A percentile compares a stretch with the other conserved stretches of the same genome.
Conservation (phyloP, 2,797 vertebrate species). For the Octomys mimax region DNA sequence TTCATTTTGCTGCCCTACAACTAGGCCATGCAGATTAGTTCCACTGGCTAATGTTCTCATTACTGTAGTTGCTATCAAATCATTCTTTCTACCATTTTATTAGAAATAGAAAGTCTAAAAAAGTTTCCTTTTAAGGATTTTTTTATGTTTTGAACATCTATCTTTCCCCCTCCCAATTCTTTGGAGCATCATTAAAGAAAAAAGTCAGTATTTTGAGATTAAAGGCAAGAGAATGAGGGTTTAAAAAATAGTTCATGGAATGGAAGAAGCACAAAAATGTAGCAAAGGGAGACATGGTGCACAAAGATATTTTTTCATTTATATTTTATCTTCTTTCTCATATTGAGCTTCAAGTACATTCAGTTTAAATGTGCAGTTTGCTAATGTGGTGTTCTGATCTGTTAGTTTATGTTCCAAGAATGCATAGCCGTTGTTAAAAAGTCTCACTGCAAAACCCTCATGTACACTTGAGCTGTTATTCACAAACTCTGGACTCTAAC, state of each 20-base stretch:
- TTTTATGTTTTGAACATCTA: background rate
- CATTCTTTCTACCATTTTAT: background rate
- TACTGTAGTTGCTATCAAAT: background rate
- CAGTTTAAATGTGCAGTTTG: background rate
- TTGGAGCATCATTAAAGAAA: background rate
- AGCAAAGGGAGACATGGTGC: background rate
- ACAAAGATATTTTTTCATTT: background rate
- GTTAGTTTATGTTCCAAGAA: background rate
- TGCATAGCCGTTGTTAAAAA: constrained; percentile 58
- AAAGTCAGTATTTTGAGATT: background rate
- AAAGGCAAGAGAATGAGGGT: background rate
- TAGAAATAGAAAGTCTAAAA: background rate
- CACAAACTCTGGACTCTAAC: background rate
- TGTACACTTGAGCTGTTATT: background rate
- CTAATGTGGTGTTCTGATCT: background rate
- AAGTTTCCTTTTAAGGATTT: background rate
- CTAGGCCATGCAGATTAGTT: background rate
- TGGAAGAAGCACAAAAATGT: background rate
- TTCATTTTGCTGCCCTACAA: background rate
- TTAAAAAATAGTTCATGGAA: background rate
- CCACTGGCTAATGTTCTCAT: background rate
- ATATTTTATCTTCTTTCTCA: background rate
- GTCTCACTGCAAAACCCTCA: background rate
- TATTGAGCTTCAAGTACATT: constrained; percentile 10
- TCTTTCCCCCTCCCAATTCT: background rate